Evolutionary conservation across 1,140 invertebrate genomes (phyloP).

Genomic region (Drosophila quadrilineata): DNA sequence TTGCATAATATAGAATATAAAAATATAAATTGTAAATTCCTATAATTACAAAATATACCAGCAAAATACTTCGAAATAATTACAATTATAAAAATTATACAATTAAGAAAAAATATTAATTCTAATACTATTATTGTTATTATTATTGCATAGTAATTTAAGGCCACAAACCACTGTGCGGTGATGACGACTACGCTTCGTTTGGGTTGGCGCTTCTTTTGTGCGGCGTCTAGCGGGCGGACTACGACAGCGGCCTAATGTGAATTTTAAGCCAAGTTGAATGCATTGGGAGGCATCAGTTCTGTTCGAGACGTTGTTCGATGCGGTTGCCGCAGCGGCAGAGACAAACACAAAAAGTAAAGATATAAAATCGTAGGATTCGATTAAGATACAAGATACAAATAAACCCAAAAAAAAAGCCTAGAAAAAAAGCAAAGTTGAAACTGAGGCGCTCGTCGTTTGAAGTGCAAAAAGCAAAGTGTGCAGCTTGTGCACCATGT

Average conservation of each 20-base stretch:
- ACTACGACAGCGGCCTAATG: conserved; percentile 58
- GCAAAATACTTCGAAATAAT: too few relatives aligned
- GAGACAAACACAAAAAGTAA: conserved; percentile 1
- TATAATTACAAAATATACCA: too few relatives aligned
- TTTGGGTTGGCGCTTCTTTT: conserved; percentile 64
- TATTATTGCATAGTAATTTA: too few relatives aligned
- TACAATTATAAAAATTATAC: too few relatives aligned
- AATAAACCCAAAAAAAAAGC: not conserved
- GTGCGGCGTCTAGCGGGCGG: conserved; percentile 36
- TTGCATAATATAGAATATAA: too few relatives aligned
- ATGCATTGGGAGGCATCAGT: conserved; percentile 68
- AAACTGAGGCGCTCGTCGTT: conserved; percentile 22
- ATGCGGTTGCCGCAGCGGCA: conserved; percentile 52
- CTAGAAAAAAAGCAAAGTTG: too few relatives aligned
- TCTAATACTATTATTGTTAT: not conserved
- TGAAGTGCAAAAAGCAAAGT: conserved; percentile 22
- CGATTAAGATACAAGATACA: conserved; percentile 14
- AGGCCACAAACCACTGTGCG: conserved; percentile 51
- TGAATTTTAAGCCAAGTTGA: conserved; percentile 71
- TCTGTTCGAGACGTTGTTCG: conserved; percentile 56
- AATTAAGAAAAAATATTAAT: too few relatives aligned
- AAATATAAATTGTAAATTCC: too few relatives aligned
- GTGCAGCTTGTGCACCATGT: conserved; percentile 2
- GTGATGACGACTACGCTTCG: conserved; percentile 56
- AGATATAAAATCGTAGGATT: not conserved